Evolutionary conservation across 2,113 vertebrate species (phyloP).

Genomic region (Falco punctatus): DNA sequence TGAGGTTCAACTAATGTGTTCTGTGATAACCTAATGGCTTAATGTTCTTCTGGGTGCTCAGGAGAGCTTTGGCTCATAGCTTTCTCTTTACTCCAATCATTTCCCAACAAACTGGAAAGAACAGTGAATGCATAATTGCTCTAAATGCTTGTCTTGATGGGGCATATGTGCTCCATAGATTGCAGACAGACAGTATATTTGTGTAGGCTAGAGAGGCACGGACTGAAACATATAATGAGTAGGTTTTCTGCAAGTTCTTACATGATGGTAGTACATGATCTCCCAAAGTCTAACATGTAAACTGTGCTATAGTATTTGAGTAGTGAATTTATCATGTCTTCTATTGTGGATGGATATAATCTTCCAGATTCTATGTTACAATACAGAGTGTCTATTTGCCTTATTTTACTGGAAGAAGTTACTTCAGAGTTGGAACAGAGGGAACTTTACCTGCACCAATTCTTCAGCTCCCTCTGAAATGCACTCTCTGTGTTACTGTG

Average conservation of each 20-base stretch:
- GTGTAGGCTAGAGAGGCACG: fast-evolving
- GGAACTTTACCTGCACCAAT: neutral
- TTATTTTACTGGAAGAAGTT: neutral
- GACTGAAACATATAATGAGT: neutral
- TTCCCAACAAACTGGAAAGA: neutral
- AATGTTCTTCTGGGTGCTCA: neutral
- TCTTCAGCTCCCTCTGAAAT: neutral
- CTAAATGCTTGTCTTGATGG: neutral
- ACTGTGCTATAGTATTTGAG: fast-evolving
- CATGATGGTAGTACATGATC: neutral
- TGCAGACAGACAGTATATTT: neutral
- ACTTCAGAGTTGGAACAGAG: neutral
- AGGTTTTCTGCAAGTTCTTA: neutral
- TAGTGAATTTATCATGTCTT: neutral
- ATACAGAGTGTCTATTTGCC: neutral
- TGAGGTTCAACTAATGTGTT: neutral
- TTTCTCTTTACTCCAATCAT: neutral
- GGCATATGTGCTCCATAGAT: neutral
- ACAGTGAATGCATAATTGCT: neutral
- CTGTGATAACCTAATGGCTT: neutral
- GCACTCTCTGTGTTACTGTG: neutral
- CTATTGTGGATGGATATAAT: neutral
- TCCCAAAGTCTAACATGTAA: neutral
- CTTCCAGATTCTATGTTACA: neutral
- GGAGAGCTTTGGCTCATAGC: neutral